Base-by-base conservation (phyloP, 1,140 invertebrate genomes). In the Formica selysi region DNA sequence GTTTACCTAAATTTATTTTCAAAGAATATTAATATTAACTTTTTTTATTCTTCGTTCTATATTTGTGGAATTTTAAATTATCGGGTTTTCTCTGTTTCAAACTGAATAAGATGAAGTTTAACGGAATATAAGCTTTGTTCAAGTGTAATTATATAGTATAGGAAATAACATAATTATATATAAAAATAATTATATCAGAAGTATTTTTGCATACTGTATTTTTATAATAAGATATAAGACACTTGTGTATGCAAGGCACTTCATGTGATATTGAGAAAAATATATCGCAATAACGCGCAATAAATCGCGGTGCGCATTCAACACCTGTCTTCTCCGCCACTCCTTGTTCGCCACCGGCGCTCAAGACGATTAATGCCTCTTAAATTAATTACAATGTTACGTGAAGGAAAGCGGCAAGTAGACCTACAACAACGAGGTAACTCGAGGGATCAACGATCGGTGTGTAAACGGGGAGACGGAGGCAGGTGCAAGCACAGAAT, bases 381-480 rank as follows among this genome's bases (percentile, higher is more conserved):
- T 54, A 80, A 80, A 80, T 80, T 80, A 80, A 80, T 80, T 80
- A 54, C 51, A 19, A 65, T 29, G 51, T 48, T 48, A 41, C 76
- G 76, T 38, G 64, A 44, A 51, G 41, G 26, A 67, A 29, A 26
- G 29, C 29, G 41, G 44, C 76, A 67, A 41, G 41, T 65, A 51
- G 61, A 76, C 38, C 38, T 59, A 61, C 59, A 54, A 41, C 76
- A 29, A 41, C n/a, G 44, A 38, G 44, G 64, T 44, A 68, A 90
- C 86, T 61, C 54, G 79, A 57, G 26, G 67, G 54, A 81, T 76
- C 86, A 70, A 86, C 78, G 81, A 89, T 91, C 86, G 90, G 71
- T 86, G 64, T 64, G 65, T 57, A 80, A 76, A 83, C 32, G 29
- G n/a, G 16, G 29, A 11, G 59, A 48, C 32, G 44, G 36, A 74